Evolutionary conservation across 2,113 vertebrate species (phyloP).

Genomic region (Vulpes ferrilata): DNA sequence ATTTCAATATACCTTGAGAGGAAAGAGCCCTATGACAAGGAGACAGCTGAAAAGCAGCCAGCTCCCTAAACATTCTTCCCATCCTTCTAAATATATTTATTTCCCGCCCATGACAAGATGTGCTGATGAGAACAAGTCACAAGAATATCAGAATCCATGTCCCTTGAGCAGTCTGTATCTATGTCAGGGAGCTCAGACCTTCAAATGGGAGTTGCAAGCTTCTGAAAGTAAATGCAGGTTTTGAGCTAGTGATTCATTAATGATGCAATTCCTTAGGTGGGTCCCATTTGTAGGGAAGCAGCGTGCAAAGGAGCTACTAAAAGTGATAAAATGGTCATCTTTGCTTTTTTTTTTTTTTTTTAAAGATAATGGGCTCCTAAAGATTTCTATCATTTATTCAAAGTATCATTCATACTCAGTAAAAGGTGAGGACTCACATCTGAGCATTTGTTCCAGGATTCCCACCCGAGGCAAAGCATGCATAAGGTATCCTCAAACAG

Average conservation of each 20-base stretch:
- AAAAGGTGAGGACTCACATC: neutral
- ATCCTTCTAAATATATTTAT: neutral
- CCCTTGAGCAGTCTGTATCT: neutral
- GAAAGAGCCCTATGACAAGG: neutral
- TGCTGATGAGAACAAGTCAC: neutral
- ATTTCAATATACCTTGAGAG: neutral
- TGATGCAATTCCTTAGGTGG: neutral
- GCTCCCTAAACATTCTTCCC: neutral
- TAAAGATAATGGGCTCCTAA: neutral
- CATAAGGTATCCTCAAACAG: neutral
- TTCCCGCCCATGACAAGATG: neutral
- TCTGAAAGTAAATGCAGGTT: neutral
- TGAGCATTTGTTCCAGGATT: neutral
- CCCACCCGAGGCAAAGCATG: neutral
- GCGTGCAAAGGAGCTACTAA: neutral
- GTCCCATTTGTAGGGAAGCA: neutral
- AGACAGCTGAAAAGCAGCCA: neutral
- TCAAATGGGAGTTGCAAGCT: neutral
- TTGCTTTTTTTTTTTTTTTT: neutral
- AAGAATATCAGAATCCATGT: neutral
- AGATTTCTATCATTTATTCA: neutral
- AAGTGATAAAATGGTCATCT: neutral
- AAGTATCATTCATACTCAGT: neutral
- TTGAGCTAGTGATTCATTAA: neutral
- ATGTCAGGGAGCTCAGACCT: neutral